Percentiles rank a stretch among this genome's conserved stretches.
Conservation (phyloP, 2,113 vertebrate species). For the Nicator chloris region DNA sequence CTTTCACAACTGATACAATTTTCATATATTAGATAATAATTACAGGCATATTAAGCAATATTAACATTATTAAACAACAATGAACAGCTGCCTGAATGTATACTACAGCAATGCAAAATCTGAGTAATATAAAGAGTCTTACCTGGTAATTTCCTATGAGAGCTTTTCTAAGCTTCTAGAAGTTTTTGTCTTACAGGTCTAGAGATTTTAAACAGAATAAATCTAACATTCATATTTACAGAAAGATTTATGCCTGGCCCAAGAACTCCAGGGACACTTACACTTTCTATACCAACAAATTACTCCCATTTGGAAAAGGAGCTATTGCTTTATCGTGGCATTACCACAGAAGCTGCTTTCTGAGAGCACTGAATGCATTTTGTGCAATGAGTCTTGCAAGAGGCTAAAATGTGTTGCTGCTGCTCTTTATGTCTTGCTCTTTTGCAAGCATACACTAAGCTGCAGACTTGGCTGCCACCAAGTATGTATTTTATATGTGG, state of each 20-base stretch:
- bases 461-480: neutral
- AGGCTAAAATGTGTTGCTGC: neutral
- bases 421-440: neutral
- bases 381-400: neutral
- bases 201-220: neutral
- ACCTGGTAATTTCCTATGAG: neutral
- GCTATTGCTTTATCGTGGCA: neutral
- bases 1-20: constrained; percentile 1
- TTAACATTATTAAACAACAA: constrained; percentile 40
- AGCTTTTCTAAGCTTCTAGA: neutral
- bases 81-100: neutral
- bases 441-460: neutral
- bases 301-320: constrained; percentile 22
- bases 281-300: neutral
- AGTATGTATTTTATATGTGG: neutral
- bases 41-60: constrained; percentile 32
- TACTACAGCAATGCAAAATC: neutral
- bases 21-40: constrained; percentile 28
- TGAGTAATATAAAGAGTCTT: neutral
- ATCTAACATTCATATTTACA: neutral
- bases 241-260: neutral
- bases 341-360: neutral
- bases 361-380: neutral
- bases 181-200: neutral
- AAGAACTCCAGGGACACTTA: neutral